Percentiles rank a stretch among this genome's conserved stretches.
Conservation (phyloP, 2,888 invertebrate genomes). For the Pammene fasciana region DNA sequence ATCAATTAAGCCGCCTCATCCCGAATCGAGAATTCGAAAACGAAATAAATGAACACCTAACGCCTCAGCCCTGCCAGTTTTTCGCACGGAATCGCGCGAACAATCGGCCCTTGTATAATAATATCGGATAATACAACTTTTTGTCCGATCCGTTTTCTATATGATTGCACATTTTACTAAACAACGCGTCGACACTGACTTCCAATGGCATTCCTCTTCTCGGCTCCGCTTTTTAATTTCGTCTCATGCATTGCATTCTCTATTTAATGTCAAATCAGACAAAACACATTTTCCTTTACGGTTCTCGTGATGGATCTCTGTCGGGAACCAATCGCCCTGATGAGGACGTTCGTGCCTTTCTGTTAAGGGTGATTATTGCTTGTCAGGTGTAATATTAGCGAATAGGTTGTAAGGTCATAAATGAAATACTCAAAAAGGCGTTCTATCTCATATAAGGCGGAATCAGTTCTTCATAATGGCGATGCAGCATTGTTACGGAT, state of each 20-base stretch:
- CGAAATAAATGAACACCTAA: constrained; percentile 52
- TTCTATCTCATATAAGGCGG: constrained; percentile 67
- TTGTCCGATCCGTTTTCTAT: constrained; percentile 69
- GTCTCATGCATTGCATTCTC: constrained; percentile 42
- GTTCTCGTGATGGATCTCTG: constrained; percentile 34
- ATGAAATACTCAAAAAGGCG: constrained; percentile 58
- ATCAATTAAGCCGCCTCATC: constrained; percentile 62
- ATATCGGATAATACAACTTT: constrained; percentile 69
- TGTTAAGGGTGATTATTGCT: constrained; percentile 52
- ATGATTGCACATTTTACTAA: constrained; percentile 78
- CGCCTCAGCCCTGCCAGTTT: constrained; percentile 54
- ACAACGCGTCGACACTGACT: constrained; percentile 60
- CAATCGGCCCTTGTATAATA: constrained; percentile 65
- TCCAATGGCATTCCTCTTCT: constrained; percentile 59
- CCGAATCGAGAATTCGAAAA: constrained; percentile 51
- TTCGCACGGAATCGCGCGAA: constrained; percentile 65
- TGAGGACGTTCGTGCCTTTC: constrained; percentile 44
- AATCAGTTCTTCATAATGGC: constrained; percentile 74
- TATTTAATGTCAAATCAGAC: constrained; percentile 38
- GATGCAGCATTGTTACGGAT: constrained; percentile 65
- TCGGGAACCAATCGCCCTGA: constrained; percentile 31
- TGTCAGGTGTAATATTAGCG: constrained; percentile 36
- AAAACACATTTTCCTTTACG: constrained; percentile 46
- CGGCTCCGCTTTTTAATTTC: constrained; percentile 50
- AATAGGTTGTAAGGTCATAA: constrained; percentile 55